Base-by-base conservation (phyloP, 2,888 invertebrate species). In the Drosophila anomalata region DNA sequence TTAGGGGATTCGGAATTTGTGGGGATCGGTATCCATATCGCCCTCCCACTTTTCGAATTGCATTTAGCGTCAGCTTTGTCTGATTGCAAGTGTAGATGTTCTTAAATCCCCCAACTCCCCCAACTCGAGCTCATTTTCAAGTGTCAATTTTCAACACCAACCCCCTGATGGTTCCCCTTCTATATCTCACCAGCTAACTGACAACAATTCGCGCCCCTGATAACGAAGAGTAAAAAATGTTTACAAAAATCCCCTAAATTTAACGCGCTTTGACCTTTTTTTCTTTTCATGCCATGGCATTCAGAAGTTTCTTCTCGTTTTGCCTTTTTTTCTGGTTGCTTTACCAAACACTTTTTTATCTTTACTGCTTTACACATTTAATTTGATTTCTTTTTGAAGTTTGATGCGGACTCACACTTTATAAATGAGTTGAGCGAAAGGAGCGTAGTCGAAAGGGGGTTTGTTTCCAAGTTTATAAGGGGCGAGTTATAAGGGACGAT, bases 331-430 rank as follows among this genome's bases (percentile, higher is more conserved):
- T 50, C 48, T 42, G 26, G 41, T 56, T 55, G 51, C 54, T 42
- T 47, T 20, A 22, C 52, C 48, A 60, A 75, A 70, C 63, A 68
- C 60, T 58, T 71, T 77, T 79, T 78, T 86, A 77, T 85, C 71
- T 76, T 29, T 72, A 66, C 75, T 76, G 71, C 77, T 81, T 84
- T 79, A 73, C 87, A 81, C 86, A 80, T 80, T 84, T 86, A 82
- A 84, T 84, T 84, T 86, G 81, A 84, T 86, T 86, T 84, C 84
- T 84, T 84, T 78, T 82, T 82, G 82, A 82, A 82, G 85, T 82
- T 78, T 82, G 82, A 82, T 82, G 85, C 81, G 68, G 61, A 20
- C 68, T 48, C 61, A 53, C 61, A 70, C 61, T 59, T 47, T 53
- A 52, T 48, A 60, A 70, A 62, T 48, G 56, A 50, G 68, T 51